A percentile compares a stretch with the other conserved stretches of the same genome.
phyloP scores from a whole-genome alignment of 2,113 vertebrate species.

The Leptobrachium ailaonicum region DNA sequence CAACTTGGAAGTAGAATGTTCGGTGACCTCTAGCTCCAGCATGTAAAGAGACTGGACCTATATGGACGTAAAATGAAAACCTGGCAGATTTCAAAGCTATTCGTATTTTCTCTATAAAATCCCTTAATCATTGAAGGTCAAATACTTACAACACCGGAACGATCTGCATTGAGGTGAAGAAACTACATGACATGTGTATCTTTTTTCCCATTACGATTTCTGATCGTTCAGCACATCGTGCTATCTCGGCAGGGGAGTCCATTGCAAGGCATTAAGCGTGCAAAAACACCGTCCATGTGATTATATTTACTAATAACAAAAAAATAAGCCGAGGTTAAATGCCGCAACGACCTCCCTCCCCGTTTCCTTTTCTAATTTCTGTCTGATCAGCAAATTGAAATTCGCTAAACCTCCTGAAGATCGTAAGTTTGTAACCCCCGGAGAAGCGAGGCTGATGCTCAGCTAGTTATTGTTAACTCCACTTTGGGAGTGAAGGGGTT shows the following conservation, averaged over 20 bases:
- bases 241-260: neutral
- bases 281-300: neutral
- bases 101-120: too few species aligned
- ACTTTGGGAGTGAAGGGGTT: too few species aligned
- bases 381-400: conserved; percentile 27
- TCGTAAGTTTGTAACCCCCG: neutral
- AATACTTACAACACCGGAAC: too few species aligned
- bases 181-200: neutral
- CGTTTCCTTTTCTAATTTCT: conserved; percentile 27
- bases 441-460: conserved; percentile 28
- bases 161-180: too few species aligned
- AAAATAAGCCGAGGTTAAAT: conserved; percentile 11
- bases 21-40: too few species aligned
- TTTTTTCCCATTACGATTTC: neutral
- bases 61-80: too few species aligned
- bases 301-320: neutral
- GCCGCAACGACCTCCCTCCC: neutral
- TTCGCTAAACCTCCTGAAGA: neutral
- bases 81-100: too few species aligned
- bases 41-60: too few species aligned
- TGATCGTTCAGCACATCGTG: neutral
- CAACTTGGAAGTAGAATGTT: too few species aligned
- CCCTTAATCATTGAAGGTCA: too few species aligned
- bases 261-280: neutral
- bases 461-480: neutral